These are phyloP conservation scores for Musca vetustissima DNA, from an alignment of 1,140 invertebrate genomes.

Conservation along the genomic window DNA sequence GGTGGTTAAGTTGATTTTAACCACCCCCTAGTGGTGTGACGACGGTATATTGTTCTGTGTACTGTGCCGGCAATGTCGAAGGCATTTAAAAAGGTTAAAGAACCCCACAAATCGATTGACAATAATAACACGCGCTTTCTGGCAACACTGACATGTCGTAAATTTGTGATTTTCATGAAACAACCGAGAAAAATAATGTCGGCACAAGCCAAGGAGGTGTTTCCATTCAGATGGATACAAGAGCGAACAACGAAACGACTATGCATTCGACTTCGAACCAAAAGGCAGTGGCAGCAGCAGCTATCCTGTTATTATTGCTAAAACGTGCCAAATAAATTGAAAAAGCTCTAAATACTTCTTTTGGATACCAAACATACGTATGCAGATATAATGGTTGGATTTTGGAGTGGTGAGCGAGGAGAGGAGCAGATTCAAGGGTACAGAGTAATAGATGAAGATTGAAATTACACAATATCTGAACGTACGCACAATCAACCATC, in stretches of 20 bases:
- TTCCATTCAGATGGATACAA: not conserved
- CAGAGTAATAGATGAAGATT: no score
- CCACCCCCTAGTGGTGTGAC: no score
- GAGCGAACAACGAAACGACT: no score
- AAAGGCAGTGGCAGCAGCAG: not conserved
- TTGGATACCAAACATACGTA: not conserved
- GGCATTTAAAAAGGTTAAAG: constrained; percentile 18
- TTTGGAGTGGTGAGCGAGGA: no score
- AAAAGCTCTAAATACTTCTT: constrained; percentile 7
- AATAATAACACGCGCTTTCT: constrained; percentile 18
- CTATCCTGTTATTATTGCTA: constrained; percentile 15
- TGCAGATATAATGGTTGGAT: not conserved
- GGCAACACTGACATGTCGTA: constrained; percentile 14
- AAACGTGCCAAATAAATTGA: constrained; percentile 19
- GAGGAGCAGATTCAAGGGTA: no score
- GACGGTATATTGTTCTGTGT: no score
- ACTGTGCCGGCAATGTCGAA: not conserved
- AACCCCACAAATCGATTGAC: constrained; percentile 20
- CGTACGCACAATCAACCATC: no score
- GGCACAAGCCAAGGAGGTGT: not conserved
- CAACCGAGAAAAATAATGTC: not conserved
- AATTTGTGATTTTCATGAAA: constrained; percentile 18
- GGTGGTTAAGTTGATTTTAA: no score
- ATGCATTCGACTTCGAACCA: no score
- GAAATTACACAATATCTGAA: no score